A percentile compares a stretch with the other conserved stretches of the same genome.
Conservation (phyloP, 2,888 invertebrate genomes). For the Tipula lateralis region DNA sequence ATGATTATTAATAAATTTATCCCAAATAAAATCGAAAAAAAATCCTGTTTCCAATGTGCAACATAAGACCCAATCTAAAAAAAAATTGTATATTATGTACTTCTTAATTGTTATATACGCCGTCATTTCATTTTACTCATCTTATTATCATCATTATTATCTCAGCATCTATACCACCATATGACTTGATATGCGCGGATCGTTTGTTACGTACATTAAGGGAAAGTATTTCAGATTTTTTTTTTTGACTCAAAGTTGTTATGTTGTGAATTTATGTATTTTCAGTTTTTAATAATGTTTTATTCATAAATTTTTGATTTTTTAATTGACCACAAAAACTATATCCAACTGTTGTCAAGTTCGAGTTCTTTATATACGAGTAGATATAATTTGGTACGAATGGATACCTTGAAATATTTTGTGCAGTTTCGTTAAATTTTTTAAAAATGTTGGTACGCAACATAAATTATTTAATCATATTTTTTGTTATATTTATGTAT, state of each 20-base stretch:
- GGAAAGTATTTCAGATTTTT: neutral
- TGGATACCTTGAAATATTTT: neutral
- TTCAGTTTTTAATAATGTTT: neutral
- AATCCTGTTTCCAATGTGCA: neutral
- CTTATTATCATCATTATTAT: neutral
- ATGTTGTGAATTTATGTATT: neutral
- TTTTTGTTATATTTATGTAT: neutral
- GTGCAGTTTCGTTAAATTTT: neutral
- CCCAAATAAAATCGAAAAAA: neutral
- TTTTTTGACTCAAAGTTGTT: neutral
- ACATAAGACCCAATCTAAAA: neutral
- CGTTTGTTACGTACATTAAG: neutral
- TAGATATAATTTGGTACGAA: neutral
- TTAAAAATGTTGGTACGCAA: neutral
- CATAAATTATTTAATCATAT: neutral
- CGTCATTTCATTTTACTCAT: neutral
- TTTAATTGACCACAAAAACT: neutral
- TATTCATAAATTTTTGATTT: constrained; percentile 7
- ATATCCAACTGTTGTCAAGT: neutral
- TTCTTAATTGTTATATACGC: neutral
- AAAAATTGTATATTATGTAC: neutral
- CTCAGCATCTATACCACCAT: neutral
- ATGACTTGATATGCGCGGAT: neutral
- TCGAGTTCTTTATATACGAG: neutral
- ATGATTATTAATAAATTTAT: neutral